These are phyloP conservation scores for Schizotus pectinicornis DNA, from an alignment of 2,888 invertebrate species.

Conservation along the genomic window DNA sequence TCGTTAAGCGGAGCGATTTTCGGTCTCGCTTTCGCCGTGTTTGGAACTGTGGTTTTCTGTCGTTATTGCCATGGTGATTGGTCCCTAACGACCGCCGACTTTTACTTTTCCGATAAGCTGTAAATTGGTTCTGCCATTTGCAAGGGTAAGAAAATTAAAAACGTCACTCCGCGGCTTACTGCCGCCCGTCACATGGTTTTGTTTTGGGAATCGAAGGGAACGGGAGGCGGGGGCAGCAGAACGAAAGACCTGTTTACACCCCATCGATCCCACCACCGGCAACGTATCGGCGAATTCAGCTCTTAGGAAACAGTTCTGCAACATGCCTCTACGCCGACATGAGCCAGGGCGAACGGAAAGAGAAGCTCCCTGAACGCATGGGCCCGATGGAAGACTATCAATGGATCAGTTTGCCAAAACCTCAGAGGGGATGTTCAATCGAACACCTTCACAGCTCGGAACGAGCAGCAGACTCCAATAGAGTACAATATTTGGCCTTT, in stretches of 20 bases:
- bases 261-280: too few species aligned
- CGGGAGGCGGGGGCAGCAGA: not conserved
- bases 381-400: too few species aligned
- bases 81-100: conserved; percentile 35
- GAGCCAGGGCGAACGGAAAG: too few species aligned
- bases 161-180: conserved; percentile 15
- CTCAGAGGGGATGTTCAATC: too few species aligned
- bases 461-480: conserved; percentile 1
- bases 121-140: conserved; percentile 33
- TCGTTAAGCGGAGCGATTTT: conserved; percentile 4
- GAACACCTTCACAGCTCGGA: too few species aligned
- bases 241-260: too few species aligned
- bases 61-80: conserved; percentile 33
- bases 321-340: too few species aligned
- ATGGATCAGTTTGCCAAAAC: too few species aligned
- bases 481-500: not conserved
- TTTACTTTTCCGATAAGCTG: conserved; percentile 29
- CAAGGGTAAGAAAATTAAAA: conserved; percentile 34
- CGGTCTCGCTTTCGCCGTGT: not conserved
- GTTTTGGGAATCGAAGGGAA: conserved; percentile 11
- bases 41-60: conserved; percentile 20
- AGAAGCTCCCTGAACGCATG: too few species aligned
- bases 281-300: too few species aligned
- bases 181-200: conserved; percentile 15
- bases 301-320: too few species aligned